Base-by-base conservation (phyloP, 1,140 invertebrate genomes). In the Aphelenchoides avenae region DNA sequence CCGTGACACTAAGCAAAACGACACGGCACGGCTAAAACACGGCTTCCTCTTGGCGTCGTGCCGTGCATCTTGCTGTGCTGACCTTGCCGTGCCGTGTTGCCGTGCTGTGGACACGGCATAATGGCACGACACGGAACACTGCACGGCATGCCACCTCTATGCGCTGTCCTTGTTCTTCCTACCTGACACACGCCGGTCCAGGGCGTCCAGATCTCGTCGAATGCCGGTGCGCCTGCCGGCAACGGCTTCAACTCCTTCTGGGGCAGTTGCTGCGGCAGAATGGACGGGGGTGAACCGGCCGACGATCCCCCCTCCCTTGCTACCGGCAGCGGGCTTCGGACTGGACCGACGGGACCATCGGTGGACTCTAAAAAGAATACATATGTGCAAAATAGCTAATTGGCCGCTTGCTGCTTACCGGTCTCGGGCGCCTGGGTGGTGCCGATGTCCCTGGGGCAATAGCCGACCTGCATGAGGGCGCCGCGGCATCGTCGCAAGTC, bases 391-490 rank as follows among this genome's bases (percentile, higher is more conserved):
- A 57, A 34, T 1, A n/a, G 22, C 9, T 62, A 52, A 66, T 3
- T 30, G 52, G 42, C 7, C 39, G 29, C 30, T 20, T 44, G 15
- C 26, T 53, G n/a, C 49, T 20, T n/a, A 57, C 44, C 7, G 52
- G 52, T 26, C 46, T 33, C 1, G 27, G 24, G 1, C 47, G 15
- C 22, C 50, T 26, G 57, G 27, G 15, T 7, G 18, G n/a, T 20
- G 20, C 26, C 18, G 27, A 75, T 37, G 31, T 71, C 68, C 5
- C 48, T 36, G 2, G 60, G 67, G 43, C 71, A 70, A 47, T 67
- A 74, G 29, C 70, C 65, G 27, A 77, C 54, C 51, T 74, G 74
- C 75, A 77, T 74, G 13, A 74, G 54, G 29, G 71, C 57, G 20
- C 72, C 72, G 26, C 57, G 57, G 49, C 72, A 75, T 39, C 57